phyloP scores from a whole-genome alignment of 2,797 vertebrate genomes.

The Esox masquinongy region DNA sequence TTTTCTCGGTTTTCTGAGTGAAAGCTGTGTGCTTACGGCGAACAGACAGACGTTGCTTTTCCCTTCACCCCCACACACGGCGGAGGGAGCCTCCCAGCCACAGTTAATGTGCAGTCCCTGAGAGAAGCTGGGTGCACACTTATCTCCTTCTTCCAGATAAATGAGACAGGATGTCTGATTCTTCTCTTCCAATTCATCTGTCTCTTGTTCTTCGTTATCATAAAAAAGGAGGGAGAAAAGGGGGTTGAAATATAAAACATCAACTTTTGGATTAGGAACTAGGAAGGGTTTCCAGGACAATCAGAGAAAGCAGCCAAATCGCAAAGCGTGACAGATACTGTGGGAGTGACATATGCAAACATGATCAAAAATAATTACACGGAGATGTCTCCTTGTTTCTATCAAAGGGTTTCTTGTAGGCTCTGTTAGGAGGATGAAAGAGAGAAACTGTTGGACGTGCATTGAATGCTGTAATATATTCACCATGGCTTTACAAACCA shows the following conservation, averaged over 20 bases:
- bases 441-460: constrained; percentile 50
- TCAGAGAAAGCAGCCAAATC: constrained; percentile 52
- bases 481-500: constrained; percentile 45
- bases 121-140: constrained; percentile 63
- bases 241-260: constrained; percentile 34
- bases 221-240: constrained; percentile 29
- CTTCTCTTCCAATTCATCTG: constrained; percentile 51
- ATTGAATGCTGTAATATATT: constrained; percentile 51
- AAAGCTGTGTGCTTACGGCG: constrained; percentile 62
- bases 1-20: constrained; percentile 69
- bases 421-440: constrained; percentile 53
- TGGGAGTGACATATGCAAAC: constrained; percentile 73
- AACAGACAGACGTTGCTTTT: constrained; percentile 53
- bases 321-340: constrained; percentile 58
- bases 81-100: constrained; percentile 53
- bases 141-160: constrained; percentile 73
- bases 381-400: constrained; percentile 65
- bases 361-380: constrained; percentile 76
- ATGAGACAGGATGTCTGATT: constrained; percentile 65
- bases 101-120: constrained; percentile 61
- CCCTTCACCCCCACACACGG: constrained; percentile 9
- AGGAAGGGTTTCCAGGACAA: constrained; percentile 46
- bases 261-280: constrained; percentile 57
- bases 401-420: constrained; percentile 60
- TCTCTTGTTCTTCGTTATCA: constrained; percentile 18